Percentiles rank a stretch among this genome's conserved stretches.
Conservation (phyloP, 2,888 invertebrate genomes). For the Pseudolycoriella hygida region DNA sequence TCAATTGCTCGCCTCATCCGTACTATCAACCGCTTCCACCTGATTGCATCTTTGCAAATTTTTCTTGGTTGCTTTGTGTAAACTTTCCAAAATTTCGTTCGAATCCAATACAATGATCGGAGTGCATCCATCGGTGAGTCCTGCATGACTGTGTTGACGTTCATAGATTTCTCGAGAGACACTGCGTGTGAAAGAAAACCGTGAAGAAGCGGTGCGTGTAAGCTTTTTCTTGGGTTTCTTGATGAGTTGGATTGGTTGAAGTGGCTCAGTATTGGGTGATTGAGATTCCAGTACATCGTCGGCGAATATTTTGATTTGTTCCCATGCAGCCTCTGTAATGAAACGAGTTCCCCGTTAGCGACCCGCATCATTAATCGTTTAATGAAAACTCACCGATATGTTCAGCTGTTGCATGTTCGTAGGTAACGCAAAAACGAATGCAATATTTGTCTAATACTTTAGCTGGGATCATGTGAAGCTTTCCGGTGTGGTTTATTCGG, state of each 20-base stretch:
- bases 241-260: conserved; percentile 3
- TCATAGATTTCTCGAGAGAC: conserved; percentile 29
- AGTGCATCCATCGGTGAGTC: conserved; percentile 28
- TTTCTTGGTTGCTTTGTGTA: conserved; percentile 21
- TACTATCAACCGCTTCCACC: conserved; percentile 18
- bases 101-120: conserved; percentile 27
- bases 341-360: background rate
- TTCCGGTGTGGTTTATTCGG: conserved; percentile 64
- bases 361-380: too few species aligned
- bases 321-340: conserved; percentile 41
- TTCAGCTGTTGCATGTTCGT: conserved; percentile 55
- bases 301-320: conserved; percentile 40
- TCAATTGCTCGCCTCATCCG: conserved; percentile 26
- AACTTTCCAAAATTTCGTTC: conserved; percentile 21
- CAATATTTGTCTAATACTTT: conserved; percentile 57
- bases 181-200: conserved; percentile 29
- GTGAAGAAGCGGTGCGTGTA: conserved; percentile 25
- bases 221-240: conserved; percentile 21
- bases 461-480: conserved; percentile 74
- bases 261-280: conserved; percentile 1
- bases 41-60: conserved; percentile 11
- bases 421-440: conserved; percentile 63
- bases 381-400: conserved; percentile 36
- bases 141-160: conserved; percentile 21
- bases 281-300: conserved; percentile 32